Conservation (phyloP, 2,113 vertebrate species). For the Corvus cornix region DNA sequence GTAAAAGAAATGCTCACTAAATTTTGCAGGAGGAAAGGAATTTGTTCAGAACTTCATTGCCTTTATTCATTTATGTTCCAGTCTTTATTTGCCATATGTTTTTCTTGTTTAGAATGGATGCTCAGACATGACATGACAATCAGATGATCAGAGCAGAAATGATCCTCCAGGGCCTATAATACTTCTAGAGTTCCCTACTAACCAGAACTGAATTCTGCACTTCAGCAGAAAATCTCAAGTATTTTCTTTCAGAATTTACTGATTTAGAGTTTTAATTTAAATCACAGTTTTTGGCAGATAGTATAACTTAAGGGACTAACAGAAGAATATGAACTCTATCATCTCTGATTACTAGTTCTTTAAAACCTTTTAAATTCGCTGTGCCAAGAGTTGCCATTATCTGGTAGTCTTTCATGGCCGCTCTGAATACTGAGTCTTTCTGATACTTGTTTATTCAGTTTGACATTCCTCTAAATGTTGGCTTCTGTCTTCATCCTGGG, state of each 20-base stretch:
- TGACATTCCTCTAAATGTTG: background rate
- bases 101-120: background rate
- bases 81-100: background rate
- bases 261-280: background rate
- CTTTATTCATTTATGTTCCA: background rate
- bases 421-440: background rate
- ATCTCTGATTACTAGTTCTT: background rate
- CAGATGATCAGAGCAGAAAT: background rate
- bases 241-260: background rate
- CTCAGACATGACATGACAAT: background rate
- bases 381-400: background rate
- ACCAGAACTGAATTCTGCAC: background rate
- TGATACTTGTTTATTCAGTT: background rate
- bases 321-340: background rate
- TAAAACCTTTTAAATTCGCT: background rate
- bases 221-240: background rate
- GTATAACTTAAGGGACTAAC: background rate
- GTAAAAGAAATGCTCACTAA: background rate
- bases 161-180: background rate
- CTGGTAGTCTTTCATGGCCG: background rate
- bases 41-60: background rate
- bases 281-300: background rate
- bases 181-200: background rate
- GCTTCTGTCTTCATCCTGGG: background rate
- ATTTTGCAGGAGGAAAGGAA: background rate